phyloP scores from a whole-genome alignment of 2,113 vertebrate species.

The Hystrix cristata region DNA sequence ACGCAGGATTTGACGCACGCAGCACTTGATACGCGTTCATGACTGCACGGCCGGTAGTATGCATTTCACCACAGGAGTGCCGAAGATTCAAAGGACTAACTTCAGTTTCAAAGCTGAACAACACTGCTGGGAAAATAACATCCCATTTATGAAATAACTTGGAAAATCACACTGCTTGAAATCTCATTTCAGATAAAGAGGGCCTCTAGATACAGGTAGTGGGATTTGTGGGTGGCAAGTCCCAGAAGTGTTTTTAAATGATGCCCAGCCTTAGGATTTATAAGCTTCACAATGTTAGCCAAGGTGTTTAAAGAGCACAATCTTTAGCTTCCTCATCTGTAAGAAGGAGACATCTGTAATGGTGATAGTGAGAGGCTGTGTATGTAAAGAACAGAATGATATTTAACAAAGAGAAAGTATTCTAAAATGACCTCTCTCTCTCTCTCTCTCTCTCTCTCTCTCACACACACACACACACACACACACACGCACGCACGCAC shows the following conservation, averaged over 20 bases:
- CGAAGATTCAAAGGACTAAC: not conserved
- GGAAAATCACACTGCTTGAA: not conserved
- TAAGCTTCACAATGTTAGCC: not conserved
- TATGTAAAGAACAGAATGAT: not conserved
- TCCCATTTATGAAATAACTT: not conserved
- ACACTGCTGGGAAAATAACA: not conserved
- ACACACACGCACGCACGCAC: not conserved
- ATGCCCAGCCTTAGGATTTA: not conserved
- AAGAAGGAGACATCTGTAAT: not conserved
- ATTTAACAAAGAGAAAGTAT: not conserved
- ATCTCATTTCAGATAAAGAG: not conserved
- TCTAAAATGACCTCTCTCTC: not conserved
- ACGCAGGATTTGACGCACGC: not conserved
- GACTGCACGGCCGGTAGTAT: not conserved
- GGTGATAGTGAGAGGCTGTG: not conserved
- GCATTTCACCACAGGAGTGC: not conserved
- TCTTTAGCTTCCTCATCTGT: not conserved
- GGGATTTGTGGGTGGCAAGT: not conserved
- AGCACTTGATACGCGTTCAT: not conserved
- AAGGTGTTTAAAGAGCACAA: not conserved
- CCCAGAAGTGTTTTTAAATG: not conserved
- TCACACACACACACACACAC: not conserved
- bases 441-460: not conserved
- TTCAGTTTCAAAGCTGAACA: not conserved
- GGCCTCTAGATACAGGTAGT: not conserved